These are phyloP conservation scores for Alfaro cultratus DNA, from an alignment of 2,797 vertebrate species.

Conservation along the genomic window DNA sequence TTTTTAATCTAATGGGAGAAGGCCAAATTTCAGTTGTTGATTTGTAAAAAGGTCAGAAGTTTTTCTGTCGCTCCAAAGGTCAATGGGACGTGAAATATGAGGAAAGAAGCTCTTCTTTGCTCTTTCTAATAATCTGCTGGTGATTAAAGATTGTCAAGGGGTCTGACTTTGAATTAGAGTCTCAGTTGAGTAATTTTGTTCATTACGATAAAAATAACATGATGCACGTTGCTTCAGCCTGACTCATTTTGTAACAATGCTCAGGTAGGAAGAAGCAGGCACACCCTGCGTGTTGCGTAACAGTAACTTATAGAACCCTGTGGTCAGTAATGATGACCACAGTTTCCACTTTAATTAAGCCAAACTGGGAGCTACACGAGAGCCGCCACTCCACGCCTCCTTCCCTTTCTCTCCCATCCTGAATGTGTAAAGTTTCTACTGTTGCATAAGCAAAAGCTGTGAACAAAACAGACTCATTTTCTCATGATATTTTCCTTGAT, in stretches of 20 bases:
- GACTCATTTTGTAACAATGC: neutral
- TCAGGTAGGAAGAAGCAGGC: slow-evolving; percentile 5
- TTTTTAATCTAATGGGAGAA: neutral
- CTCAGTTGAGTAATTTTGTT: neutral
- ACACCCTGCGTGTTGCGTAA: slow-evolving; percentile 53
- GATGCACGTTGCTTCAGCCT: neutral
- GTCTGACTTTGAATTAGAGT: neutral
- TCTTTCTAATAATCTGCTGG: neutral
- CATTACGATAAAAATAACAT: neutral
- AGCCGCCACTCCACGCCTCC: slow-evolving; percentile 37
- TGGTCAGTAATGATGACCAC: slow-evolving; percentile 35
- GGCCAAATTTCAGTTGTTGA: neutral
- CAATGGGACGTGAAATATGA: neutral
- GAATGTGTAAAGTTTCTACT: slow-evolving; percentile 18
- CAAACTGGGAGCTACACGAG: slow-evolving; percentile 41
- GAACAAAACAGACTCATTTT: neutral
- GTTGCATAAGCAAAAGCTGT: slow-evolving; percentile 9
- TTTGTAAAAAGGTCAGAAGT: neutral
- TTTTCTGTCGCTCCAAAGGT: neutral
- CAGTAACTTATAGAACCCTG: slow-evolving; percentile 52
- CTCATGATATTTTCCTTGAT: neutral
- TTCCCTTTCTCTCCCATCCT: neutral
- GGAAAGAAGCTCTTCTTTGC: neutral
- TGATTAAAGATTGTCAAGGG: neutral
- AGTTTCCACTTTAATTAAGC: slow-evolving; percentile 46